phyloP scores from a whole-genome alignment of 2,888 invertebrate species.

The Frankliniella intonsa region DNA sequence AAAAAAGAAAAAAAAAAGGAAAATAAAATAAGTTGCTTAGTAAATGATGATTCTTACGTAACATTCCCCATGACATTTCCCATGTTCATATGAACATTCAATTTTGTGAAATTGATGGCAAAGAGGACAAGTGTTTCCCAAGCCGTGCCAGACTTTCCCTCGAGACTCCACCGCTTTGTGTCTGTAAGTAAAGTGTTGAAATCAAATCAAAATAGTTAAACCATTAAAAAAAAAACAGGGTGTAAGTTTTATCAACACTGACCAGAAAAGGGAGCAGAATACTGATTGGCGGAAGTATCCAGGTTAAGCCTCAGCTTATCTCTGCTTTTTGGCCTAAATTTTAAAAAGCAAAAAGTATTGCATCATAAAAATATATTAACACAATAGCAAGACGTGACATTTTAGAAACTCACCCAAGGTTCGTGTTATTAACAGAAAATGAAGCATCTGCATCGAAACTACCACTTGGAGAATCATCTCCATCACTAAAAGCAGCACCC shows the following conservation, averaged over 20 bases:
- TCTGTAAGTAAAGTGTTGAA: background rate
- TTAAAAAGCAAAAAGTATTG: background rate
- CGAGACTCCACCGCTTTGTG: slow-evolving; percentile 39
- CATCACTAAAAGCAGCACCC: slow-evolving; percentile 48
- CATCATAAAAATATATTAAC: background rate
- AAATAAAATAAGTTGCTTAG: background rate
- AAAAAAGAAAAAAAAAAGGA: slow-evolving; percentile 25
- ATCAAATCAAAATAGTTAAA: background rate
- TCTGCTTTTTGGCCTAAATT: background rate
- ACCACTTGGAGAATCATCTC: slow-evolving; percentile 44
- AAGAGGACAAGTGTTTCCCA: slow-evolving; percentile 97
- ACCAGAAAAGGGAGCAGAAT: slow-evolving; percentile 1
- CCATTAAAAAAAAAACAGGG: background rate
- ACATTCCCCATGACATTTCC: slow-evolving; percentile 99
- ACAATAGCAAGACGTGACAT: background rate
- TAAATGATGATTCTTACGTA: slow-evolving; percentile 52
- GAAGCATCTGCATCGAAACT: slow-evolving; percentile 37
- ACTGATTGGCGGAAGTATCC: background rate
- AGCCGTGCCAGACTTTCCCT: slow-evolving; percentile 64
- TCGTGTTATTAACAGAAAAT: background rate
- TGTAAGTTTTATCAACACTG: background rate
- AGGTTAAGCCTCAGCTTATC: background rate
- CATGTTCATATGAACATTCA: slow-evolving; percentile 99
- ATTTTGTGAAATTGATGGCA: slow-evolving; percentile 90
- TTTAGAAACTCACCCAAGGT: background rate